Percentiles rank a stretch among this genome's conserved stretches.
These are phyloP conservation scores for Odontamblyopus rebecca DNA, from an alignment of 2,797 vertebrate genomes.

Conservation along the genomic window DNA sequence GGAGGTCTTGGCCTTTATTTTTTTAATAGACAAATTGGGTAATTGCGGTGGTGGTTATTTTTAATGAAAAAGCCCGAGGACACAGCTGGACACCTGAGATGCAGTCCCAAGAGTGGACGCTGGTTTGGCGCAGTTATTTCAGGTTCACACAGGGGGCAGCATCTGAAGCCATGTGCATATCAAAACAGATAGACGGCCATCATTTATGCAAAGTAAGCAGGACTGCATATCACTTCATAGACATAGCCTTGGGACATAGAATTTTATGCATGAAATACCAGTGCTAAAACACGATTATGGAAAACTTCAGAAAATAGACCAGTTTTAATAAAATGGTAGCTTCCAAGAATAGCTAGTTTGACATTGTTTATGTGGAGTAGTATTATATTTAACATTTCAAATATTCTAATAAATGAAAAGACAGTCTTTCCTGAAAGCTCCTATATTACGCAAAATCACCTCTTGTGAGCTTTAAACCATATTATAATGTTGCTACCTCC, in stretches of 20 bases:
- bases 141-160: conserved; percentile 37
- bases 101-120: conserved; percentile 42
- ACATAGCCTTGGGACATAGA: not conserved
- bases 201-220: conserved; percentile 25
- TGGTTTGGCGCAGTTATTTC: conserved; percentile 33
- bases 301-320: not conserved
- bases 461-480: too few species aligned
- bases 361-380: not conserved
- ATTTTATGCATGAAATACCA: conserved; percentile 6
- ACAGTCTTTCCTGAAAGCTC: not conserved
- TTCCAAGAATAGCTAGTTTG: not conserved
- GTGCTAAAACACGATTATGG: not conserved
- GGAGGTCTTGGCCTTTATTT: conserved; percentile 25
- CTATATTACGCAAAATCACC: too few species aligned
- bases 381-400: not conserved
- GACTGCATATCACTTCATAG: conserved; percentile 17
- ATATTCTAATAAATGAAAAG: not conserved
- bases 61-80: conserved; percentile 49
- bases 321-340: not conserved
- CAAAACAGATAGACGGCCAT: conserved; percentile 29
- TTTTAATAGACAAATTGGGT: conserved; percentile 58
- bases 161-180: conserved; percentile 32
- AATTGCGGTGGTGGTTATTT: conserved; percentile 48
- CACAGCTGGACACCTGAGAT: conserved; percentile 64
- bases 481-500: too few species aligned